phyloP scores from a whole-genome alignment of 2,797 vertebrate genomes.

The Sternotherus odoratus region DNA sequence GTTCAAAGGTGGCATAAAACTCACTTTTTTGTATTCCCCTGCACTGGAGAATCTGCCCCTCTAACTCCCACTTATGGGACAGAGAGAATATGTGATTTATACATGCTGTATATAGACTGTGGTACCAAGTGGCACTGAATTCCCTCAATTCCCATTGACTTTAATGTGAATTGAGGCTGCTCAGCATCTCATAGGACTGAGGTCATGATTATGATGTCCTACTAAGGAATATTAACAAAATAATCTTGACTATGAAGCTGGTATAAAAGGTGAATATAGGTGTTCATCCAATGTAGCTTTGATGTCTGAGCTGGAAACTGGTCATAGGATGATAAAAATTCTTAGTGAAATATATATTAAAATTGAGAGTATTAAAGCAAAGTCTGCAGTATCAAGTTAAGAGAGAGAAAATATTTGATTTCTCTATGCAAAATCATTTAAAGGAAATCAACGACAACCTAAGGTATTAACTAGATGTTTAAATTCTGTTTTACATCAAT shows the following conservation, averaged over 20 bases:
- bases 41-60: background rate
- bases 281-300: background rate
- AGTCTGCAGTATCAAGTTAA: background rate
- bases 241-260: rapidly evolving
- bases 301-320: background rate
- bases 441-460: background rate
- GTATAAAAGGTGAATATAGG: background rate
- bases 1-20: background rate
- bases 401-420: background rate
- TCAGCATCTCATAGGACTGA: background rate
- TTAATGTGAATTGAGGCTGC: background rate
- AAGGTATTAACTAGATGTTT: background rate
- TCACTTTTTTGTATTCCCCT: background rate
- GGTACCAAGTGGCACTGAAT: background rate
- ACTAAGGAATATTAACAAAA: background rate
- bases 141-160: background rate
- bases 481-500: background rate
- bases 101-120: background rate
- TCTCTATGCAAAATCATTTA: no score
- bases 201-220: rapidly evolving
- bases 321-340: background rate
- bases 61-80: background rate
- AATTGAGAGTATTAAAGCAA: background rate
- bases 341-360: background rate
- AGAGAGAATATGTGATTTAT: background rate